These are phyloP conservation scores for Phengaris alcon DNA, from an alignment of 2,888 invertebrate species.

Conservation along the genomic window DNA sequence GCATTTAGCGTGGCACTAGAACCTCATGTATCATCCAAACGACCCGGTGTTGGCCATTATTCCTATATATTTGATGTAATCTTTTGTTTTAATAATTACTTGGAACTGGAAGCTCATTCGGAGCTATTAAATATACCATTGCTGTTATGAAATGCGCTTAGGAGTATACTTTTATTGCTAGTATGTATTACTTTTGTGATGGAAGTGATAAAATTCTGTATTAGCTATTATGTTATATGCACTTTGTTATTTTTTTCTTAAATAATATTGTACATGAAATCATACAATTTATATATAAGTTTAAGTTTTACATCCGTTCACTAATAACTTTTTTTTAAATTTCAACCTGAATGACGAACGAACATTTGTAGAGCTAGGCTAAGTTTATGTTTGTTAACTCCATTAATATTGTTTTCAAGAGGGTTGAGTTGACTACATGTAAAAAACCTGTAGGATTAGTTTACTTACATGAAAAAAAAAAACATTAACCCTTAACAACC, in stretches of 20 bases:
- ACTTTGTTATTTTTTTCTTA: neutral
- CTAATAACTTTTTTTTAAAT: neutral
- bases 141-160: constrained; percentile 21
- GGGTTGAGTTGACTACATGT: too few relatives aligned
- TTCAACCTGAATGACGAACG: neutral
- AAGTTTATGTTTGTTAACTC: neutral
- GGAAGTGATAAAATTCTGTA: neutral
- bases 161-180: constrained; percentile 12
- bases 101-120: constrained; percentile 38
- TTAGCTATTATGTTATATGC: neutral
- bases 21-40: constrained; percentile 49
- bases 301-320: too few relatives aligned
- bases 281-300: too few relatives aligned
- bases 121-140: constrained; percentile 29
- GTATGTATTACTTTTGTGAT: neutral
- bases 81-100: constrained; percentile 42
- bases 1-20: constrained; percentile 51
- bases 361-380: neutral
- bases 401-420: neutral
- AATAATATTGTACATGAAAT: too few relatives aligned
- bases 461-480: too few relatives aligned
- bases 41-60: constrained; percentile 39
- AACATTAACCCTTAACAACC: too few relatives aligned
- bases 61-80: constrained; percentile 38
- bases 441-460: too few relatives aligned